A percentile compares a stretch with the other conserved stretches of the same genome.
Conservation (phyloP, 2,113 vertebrate species). For the Pantherophis guttatus region DNA sequence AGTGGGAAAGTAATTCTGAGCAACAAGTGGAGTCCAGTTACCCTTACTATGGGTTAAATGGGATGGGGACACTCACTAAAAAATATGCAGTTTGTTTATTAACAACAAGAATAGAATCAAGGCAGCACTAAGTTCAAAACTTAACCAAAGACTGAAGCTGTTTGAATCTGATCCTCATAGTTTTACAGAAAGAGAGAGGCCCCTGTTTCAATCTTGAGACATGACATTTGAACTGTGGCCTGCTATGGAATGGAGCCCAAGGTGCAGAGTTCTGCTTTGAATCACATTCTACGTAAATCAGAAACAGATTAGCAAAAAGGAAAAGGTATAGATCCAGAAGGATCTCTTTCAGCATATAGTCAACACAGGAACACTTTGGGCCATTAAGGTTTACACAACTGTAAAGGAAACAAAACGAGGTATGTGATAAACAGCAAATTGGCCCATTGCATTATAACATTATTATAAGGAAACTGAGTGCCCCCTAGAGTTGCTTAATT, state of each 20-base stretch:
- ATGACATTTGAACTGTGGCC: constrained; percentile 1
- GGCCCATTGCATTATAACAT: background rate
- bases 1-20: constrained; percentile 69
- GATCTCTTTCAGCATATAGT: background rate
- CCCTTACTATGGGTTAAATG: constrained; percentile 3
- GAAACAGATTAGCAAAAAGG: background rate
- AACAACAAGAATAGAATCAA: background rate
- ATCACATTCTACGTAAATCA: background rate
- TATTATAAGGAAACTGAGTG: background rate
- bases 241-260: background rate
- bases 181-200: background rate
- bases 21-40: constrained; percentile 74
- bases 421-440: background rate
- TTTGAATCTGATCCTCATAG: background rate
- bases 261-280: background rate
- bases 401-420: background rate
- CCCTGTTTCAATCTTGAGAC: background rate
- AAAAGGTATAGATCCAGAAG: background rate
- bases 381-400: background rate
- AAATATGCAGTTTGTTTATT: background rate
- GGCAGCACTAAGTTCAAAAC: background rate
- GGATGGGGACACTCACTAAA: background rate
- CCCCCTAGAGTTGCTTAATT: background rate
- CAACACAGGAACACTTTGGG: background rate
- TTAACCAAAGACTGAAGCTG: fast-evolving